phyloP scores from a whole-genome alignment of 2,888 invertebrate species.

The Volucella zonaria region DNA sequence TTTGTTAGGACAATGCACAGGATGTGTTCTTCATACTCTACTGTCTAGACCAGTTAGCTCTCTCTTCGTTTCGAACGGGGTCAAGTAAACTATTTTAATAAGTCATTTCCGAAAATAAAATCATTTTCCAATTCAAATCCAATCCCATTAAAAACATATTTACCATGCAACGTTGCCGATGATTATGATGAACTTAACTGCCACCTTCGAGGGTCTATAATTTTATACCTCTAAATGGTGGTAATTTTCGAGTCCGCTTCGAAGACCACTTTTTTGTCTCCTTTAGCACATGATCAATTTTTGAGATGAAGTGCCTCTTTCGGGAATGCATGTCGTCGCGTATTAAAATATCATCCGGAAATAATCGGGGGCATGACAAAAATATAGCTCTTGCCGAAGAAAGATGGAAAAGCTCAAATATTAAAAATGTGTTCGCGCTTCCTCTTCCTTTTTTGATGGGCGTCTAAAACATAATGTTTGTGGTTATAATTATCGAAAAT shows the following conservation, averaged over 20 bases:
- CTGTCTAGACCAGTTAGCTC: neutral
- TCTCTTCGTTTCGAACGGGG: neutral
- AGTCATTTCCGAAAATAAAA: constrained; percentile 37
- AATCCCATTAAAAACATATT: constrained; percentile 67
- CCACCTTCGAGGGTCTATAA: constrained; percentile 38
- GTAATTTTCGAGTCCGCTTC: constrained; percentile 26
- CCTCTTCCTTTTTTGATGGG: constrained; percentile 16
- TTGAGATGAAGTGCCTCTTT: constrained; percentile 6
- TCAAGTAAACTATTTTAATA: neutral
- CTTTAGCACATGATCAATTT: constrained; percentile 32
- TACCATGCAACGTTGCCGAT: constrained; percentile 46
- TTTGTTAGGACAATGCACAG: too few relatives aligned
- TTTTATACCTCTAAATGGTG: constrained; percentile 58
- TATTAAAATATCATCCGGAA: constrained; percentile 46
- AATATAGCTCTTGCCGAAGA: constrained; percentile 27
- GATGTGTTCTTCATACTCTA: too few relatives aligned
- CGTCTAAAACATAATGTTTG: neutral
- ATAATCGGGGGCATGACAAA: constrained; percentile 36
- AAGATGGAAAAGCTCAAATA: constrained; percentile 43
- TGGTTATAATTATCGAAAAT: neutral
- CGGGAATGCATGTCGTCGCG: constrained; percentile 52
- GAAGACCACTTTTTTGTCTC: neutral
- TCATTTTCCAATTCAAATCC: constrained; percentile 65
- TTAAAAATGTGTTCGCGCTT: constrained; percentile 19
- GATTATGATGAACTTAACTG: constrained; percentile 42